Conservation (phyloP, 2,113 vertebrate genomes). For the Pterocles gutturalis region DNA sequence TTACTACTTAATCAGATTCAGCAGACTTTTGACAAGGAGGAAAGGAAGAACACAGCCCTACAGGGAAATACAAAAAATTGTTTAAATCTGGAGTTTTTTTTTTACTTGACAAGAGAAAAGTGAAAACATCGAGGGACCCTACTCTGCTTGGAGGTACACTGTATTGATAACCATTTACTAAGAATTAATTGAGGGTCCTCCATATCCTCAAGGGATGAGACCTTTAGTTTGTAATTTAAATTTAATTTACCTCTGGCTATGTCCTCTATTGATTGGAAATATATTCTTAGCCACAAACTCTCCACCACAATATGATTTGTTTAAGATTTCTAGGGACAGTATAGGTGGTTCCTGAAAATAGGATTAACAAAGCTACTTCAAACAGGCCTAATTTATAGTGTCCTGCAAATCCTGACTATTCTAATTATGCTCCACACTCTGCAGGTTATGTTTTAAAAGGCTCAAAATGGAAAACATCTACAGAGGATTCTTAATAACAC, state of each 20-base stretch:
- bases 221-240: slow-evolving; percentile 31
- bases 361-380: slow-evolving; percentile 36
- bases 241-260: slow-evolving; percentile 23
- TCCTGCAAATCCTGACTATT: slow-evolving; percentile 13
- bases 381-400: not conserved
- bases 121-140: not conserved
- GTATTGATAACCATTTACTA: not conserved
- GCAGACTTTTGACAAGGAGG: not conserved
- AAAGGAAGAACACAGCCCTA: not conserved
- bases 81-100: not conserved
- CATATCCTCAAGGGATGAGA: not conserved
- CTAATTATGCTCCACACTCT: slow-evolving; percentile 9
- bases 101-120: not conserved
- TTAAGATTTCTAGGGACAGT: not conserved
- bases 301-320: not conserved
- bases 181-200: not conserved
- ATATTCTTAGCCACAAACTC: slow-evolving; percentile 1
- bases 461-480: slow-evolving; percentile 48
- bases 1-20: not conserved
- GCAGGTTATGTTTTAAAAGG: slow-evolving; percentile 50
- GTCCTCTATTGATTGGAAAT: slow-evolving; percentile 33
- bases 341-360: not conserved
- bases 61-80: not conserved
- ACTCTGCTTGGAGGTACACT: not conserved
- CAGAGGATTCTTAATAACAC: slow-evolving; percentile 41